Base-by-base conservation (phyloP, 1,140 invertebrate genomes). In the Atta texana region DNA sequence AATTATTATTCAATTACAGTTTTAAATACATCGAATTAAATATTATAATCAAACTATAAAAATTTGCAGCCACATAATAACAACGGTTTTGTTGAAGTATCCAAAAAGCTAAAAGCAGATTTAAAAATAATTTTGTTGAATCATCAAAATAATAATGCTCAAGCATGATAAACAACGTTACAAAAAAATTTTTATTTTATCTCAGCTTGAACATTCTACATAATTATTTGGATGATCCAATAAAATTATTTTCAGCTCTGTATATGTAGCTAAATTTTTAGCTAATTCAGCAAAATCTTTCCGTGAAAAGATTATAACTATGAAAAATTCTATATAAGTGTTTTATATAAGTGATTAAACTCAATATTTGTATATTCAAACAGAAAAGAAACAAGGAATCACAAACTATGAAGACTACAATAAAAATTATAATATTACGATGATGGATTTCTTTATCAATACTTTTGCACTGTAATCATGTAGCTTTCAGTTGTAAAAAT, bases 391-490 rank as follows among this genome's bases (percentile, higher is more conserved):
- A 12, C 8, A 59, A 49, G n/a, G 1, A 59, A 72, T 59, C 18
- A 12, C 34, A 21, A 72, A 71, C 10, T 57, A 10, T 28, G 55
- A 59, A 44, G 18, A 5, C 7, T 24, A 31, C 6, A 49, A 72
- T 74, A 82, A 82, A 59, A 82, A 59, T 59, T 71, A 31, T 55
- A 55, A 69, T 72, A 72, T 59, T 72, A 59, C 16, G 8, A 34
- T 55, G 34, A 72, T 21, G 44, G 28, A 59, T 34, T 28, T 44
- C 7, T 71, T 24, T 31, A 68, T 34, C 63, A 18, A 61, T 72
- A 72, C 51, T 82, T 59, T n/a, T 72, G 59, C 44, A 28, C 51
- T 49, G n/a, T 74, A 61, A 49, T 51, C 53, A 28, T 44, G 12
- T 16, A 61, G 12, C 39, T 51, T 1, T 59, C 24, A 61, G 24